Evolutionary conservation across 2,113 vertebrate genomes (phyloP), one percentile per base, ranked within the genome.

Genomic region (Camelus dromedarius): DNA sequence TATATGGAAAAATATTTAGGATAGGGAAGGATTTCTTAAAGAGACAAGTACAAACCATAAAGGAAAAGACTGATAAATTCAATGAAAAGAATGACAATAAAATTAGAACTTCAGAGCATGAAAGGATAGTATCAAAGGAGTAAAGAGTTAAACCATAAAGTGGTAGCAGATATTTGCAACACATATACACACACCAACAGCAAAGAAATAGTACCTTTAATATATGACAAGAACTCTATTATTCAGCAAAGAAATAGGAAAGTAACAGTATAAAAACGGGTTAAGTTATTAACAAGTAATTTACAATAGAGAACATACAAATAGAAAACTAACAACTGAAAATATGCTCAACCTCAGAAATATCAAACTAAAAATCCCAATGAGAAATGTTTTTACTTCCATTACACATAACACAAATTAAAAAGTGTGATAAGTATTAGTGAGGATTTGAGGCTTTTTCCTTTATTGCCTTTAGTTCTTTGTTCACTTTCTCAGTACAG

Each of bases 61-160:
- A 62, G 8, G 24, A 87, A 95, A 89, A 62, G 12, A 81, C 10
- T 50, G 46, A 72, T 28, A 90, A 38, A 90, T 54, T 86, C 13
- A 60, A 38, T 62, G 77, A 95, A 94, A 66, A 26, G 91, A 91
- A 79, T 73, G 9, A 67, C 24, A 73, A 69, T 66, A 89, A 81
- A 92, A 73, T 58, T 67, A 62, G 46, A 42, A 58, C 54, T 77
- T 95, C 16, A 52, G 18, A 79, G 28, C 18, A n/a, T 58, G 14
- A 79, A 54, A 85, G 72, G 20, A 54, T 62, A 86, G 13, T 70
- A 52, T 42, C 3, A 82, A 83, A 80, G 60, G 52, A 70, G 22
- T 93, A 24, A 93, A 54, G 69, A 62, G 12, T 92, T 54, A 96
- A 82, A 46, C 12, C 5, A 56, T 0, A 52, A 90, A 70, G 60